Evolutionary conservation across 2,113 vertebrate genomes (phyloP).

Genomic region (Hypocryptadius cinnamomeus): DNA sequence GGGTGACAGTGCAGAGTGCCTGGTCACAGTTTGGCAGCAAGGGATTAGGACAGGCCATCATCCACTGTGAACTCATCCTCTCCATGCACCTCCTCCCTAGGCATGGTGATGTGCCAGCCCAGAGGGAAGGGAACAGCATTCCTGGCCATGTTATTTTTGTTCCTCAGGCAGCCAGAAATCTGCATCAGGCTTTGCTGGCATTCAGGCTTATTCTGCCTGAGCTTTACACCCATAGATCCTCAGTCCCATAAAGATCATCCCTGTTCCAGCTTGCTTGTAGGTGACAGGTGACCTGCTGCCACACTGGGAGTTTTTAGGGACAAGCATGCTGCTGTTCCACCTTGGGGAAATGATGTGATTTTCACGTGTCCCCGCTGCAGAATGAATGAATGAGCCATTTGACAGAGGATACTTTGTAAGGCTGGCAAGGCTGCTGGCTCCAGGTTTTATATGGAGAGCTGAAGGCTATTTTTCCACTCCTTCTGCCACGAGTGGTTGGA

Average conservation of each 20-base stretch:
- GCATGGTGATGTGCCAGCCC: neutral
- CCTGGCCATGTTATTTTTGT: neutral
- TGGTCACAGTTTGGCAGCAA: neutral
- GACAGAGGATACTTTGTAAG: neutral
- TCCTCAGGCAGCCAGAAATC: neutral
- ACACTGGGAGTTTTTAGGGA: neutral
- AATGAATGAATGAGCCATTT: constrained; percentile 38
- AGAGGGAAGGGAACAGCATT: neutral
- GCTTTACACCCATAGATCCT: neutral
- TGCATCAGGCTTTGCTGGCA: neutral
- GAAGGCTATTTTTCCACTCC: constrained; percentile 65
- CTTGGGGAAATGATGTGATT: neutral
- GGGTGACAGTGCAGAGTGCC: neutral
- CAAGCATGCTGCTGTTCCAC: neutral
- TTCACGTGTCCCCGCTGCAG: neutral
- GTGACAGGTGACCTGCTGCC: neutral
- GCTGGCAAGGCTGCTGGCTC: constrained; percentile 5
- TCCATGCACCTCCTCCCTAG: fast-evolving
- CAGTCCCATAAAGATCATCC: neutral
- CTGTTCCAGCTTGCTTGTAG: neutral
- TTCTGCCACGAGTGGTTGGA: neutral
- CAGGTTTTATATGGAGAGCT: neutral
- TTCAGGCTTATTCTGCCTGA: neutral
- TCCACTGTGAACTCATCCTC: neutral
- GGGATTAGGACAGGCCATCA: neutral